Evolutionary conservation across 2,797 vertebrate genomes (phyloP), one percentile per base, ranked within the genome.

Genomic region (Neosilurus mollespiculum): DNA sequence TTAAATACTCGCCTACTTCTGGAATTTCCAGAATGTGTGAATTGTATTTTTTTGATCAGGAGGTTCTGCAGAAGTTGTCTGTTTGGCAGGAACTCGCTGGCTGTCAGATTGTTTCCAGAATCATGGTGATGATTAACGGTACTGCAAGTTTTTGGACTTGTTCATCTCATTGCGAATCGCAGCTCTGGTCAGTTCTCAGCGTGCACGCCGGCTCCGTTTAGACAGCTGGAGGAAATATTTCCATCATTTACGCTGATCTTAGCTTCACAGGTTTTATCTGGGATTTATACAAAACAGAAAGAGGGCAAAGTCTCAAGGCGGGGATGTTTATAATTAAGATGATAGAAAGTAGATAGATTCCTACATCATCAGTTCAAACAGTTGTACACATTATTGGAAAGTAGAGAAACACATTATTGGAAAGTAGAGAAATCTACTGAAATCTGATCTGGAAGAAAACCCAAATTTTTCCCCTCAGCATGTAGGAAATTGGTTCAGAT

Each of bases 21-120:
- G 72, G 71, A 65, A 58, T 76, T 34, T 58, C 24, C 61, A 53
- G 61, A 37, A 24, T 54, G 34, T n/a, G 11, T 49, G n/a, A 12
- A 15, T 61, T 37, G 3, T 24, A 16, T 53, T 53, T 53, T 65
- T 78, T 78, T 70, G 53, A 18, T 67, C 6, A 59, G 24, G 26
- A 34, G 58, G 43, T 30, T 66, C 58, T 75, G 15, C n/a, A 80
- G 51, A 80, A 18, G 37, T 49, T 51, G 0, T 73, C 22, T 30
- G 22, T 11, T 72, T 79, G 69, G 77, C 83, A 80, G 69, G 64
- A 49, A n/a, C 64, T 71, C n/a, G 20, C 66, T 62, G 66, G 49
- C 76, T 84, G 66, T 73, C 83, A 56, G 77, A 65, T 64, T 71
- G 76, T 59, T 77, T 83, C 72, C 73, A 83, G 56, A 43, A 78